Evolutionary conservation across 2,888 invertebrate genomes (phyloP), one percentile per base, ranked within the genome.

Genomic region (Melieria omissa): DNA sequence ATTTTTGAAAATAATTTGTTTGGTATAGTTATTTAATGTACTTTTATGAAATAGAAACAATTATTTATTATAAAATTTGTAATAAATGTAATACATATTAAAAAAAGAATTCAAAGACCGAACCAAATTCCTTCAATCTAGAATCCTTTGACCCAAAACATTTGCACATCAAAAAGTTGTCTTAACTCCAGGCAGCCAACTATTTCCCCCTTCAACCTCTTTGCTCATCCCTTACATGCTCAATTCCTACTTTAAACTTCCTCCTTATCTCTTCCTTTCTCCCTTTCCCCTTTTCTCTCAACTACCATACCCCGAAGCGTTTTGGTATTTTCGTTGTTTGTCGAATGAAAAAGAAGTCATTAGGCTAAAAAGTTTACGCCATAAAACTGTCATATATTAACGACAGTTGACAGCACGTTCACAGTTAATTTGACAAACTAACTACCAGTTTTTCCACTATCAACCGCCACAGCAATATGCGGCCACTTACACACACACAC

Each of bases 331-430:
- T 29, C 29, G 52, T 14, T n/a, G 60, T 60, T 58, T 67, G 49
- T 41, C 45, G 16, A 44, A 10, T 29, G 67, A 66, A 61, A 73
- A 73, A 73, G 64, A 60, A 73, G 70, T 73, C 70, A 73, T 70
- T 73, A 73, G 62, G 70, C 73, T 66, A 73, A 73, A 73, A 70
- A 66, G 62, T 73, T 73, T 73, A 29, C 16, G 60, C 64, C 70
- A 62, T 54, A 65, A 65, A 66, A 70, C 73, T 73, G 72, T 73
- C 73, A 73, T 68, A 72, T 65, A 70, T 72, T 73, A 75, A 75
- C 73, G 75, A 72, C 72, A 72, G 73, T 72, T 73, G 75, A 73
- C 75, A 75, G 70, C 73, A 65, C 73, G 70, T 73, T 69, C 62
- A 67, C 55, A 73, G 72, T 69, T 73, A 68, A 73, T 71, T 74